Conservation (phyloP, 2,888 invertebrate genomes). For the Pyrochroa serraticornis region DNA sequence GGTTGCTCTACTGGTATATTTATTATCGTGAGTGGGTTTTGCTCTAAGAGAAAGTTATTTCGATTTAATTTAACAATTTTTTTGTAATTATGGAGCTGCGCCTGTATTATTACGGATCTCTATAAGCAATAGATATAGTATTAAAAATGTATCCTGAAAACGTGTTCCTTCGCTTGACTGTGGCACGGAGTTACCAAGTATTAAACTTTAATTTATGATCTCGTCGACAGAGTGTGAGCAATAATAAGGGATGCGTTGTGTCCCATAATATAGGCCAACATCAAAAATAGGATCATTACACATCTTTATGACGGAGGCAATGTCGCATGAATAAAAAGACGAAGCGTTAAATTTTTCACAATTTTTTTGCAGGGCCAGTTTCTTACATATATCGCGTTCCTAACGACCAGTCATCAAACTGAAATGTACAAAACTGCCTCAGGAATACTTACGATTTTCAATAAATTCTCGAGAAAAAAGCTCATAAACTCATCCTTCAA, state of each 20-base stretch:
- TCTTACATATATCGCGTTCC: conserved; percentile 7
- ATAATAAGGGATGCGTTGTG: conserved; percentile 5
- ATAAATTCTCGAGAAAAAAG: conserved; percentile 17
- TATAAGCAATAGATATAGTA: no score
- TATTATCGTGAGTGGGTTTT: no score
- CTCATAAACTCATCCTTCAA: conserved; percentile 15
- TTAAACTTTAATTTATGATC: no score
- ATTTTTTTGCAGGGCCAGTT: conserved; percentile 17
- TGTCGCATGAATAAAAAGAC: conserved; percentile 15
- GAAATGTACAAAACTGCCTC: conserved; percentile 5
- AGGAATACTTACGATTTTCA: not conserved
- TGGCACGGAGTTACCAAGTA: no score
- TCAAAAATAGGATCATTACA: conserved; percentile 2
- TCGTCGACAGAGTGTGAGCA: not conserved
- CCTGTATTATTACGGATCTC: no score
- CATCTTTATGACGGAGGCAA: conserved; percentile 11
- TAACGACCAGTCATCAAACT: conserved; percentile 13
- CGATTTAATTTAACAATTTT: no score
- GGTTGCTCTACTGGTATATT: no score
- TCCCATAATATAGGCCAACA: conserved; percentile 1
- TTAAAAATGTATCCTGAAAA: no score
- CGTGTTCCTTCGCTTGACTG: no score
- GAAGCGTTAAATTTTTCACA: conserved; percentile 17
- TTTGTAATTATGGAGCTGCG: no score
- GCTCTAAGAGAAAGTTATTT: no score